Evolutionary conservation across 2,113 vertebrate species (phyloP), one percentile per base, ranked within the genome.

Genomic region (Aptenodytes patagonicus): DNA sequence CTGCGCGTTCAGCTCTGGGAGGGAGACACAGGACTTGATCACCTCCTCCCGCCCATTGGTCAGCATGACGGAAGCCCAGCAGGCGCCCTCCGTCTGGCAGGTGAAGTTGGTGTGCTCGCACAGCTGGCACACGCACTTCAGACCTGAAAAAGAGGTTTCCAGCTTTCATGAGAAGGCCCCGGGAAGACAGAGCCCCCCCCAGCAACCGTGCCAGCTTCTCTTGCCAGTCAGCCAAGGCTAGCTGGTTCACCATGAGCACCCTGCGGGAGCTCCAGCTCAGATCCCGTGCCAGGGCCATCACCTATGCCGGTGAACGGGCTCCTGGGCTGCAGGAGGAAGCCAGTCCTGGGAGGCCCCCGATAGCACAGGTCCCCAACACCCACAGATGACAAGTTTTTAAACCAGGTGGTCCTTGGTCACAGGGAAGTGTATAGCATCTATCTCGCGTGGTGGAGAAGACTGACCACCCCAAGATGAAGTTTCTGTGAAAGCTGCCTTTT

Each of bases 51-150:
- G 99, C 51, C 99, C 99, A 17, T 99, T 98, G 44, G 98, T 98
- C 95, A 99, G 92, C 98, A 99, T 99, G 83, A 99, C 99, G 0
- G 99, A 99, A 82, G 99, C 99, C 99, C 99, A 99, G 95, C 99
- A 99, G 34, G 99, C 99, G 1, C 99, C 99, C 47, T 98, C 97
- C 1, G 99, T 99, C 70, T 99, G 99, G 93, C 99, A 99, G 40
- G 98, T 99, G 95, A 99, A 98, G 98, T 99, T 99, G 96, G 98
- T 98, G 95, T 97, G 97, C 76, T 98, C 98, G 46, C 99, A 99
- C 93, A 99, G 98, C 95, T 99, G 99, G 96, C 99, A 99, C 81
- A 99, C 98, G 40, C 99, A 99, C 94, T 98, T 99, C 84, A 99
- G 97, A 64, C 98, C 99, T 99, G 97, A 2, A 97, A 97, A 29